These are phyloP conservation scores for Phataginus tetradactyla DNA, from an alignment of 2,797 vertebrate genomes.

Conservation along the genomic window DNA sequence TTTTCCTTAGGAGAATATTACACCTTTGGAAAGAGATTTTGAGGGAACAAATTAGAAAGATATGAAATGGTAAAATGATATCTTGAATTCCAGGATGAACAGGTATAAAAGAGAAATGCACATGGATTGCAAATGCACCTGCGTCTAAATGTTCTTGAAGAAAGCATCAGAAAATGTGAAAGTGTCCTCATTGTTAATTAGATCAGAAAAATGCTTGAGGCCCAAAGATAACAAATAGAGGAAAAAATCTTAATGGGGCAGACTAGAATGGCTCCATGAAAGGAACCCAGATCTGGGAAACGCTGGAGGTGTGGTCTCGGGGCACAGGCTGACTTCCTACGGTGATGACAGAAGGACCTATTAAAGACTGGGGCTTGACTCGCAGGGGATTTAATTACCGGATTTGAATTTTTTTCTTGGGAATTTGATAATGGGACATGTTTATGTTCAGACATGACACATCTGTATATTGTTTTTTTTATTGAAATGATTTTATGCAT, in stretches of 20 bases:
- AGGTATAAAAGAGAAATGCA: not conserved
- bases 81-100: not conserved
- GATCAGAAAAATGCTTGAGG: not conserved
- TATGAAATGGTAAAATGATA: not conserved
- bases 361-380: not conserved
- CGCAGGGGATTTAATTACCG: not conserved
- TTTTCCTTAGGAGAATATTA: not conserved
- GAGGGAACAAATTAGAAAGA: not conserved
- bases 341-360: not conserved
- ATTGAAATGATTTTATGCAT: not conserved
- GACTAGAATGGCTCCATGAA: not conserved
- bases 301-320: not conserved
- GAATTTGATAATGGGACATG: not conserved
- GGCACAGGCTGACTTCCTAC: not conserved
- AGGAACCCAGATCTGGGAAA: not conserved
- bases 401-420: not conserved
- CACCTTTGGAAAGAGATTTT: not conserved
- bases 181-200: not conserved
- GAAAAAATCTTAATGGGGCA: not conserved
- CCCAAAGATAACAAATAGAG: not conserved
- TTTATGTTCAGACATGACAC: not conserved
- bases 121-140: not conserved
- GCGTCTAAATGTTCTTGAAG: not conserved
- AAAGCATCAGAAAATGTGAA: not conserved
- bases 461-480: not conserved